Percentiles rank a stretch among this genome's conserved stretches.
Conservation (phyloP, 2,888 invertebrate species). For the Gymnosoma rotundatum region DNA sequence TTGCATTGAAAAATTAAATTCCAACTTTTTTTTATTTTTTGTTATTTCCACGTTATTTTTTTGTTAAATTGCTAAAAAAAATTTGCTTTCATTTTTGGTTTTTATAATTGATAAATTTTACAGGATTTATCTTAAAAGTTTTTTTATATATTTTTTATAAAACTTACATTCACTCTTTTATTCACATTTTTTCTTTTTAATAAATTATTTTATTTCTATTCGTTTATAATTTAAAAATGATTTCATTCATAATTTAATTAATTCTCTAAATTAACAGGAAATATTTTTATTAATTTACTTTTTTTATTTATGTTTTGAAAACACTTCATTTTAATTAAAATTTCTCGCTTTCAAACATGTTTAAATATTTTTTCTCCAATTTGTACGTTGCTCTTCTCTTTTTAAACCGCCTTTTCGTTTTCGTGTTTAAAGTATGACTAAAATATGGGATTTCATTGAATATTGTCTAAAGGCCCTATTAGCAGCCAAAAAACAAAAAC, state of each 20-base stretch:
- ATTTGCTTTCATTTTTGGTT: too few species aligned
- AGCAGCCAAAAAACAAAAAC: constrained; percentile 37
- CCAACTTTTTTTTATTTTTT: too few species aligned
- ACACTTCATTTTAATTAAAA: constrained; percentile 22
- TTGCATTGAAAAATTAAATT: too few species aligned
- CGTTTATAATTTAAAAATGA: not conserved
- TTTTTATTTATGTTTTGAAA: not conserved
- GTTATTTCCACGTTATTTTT: too few species aligned
- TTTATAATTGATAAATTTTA: too few species aligned
- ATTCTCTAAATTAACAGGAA: not conserved
- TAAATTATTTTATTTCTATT: not conserved
- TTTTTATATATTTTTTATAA: too few species aligned
- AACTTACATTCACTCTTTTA: too few species aligned
- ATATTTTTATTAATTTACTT: not conserved
- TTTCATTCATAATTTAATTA: too few species aligned
- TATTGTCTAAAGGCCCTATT: constrained; percentile 67
- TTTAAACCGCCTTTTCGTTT: constrained; percentile 65
- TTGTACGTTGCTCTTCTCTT: constrained; percentile 20
- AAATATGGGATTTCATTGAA: constrained; percentile 70
- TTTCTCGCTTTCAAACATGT: not conserved
- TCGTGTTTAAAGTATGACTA: constrained; percentile 71
- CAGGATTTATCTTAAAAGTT: too few species aligned
- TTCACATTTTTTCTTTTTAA: too few species aligned
- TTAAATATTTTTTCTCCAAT: constrained; percentile 10
- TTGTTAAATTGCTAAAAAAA: too few species aligned